Evolutionary conservation across 2,797 vertebrate genomes (phyloP).

Genomic region (Pithecia hirsuta): DNA sequence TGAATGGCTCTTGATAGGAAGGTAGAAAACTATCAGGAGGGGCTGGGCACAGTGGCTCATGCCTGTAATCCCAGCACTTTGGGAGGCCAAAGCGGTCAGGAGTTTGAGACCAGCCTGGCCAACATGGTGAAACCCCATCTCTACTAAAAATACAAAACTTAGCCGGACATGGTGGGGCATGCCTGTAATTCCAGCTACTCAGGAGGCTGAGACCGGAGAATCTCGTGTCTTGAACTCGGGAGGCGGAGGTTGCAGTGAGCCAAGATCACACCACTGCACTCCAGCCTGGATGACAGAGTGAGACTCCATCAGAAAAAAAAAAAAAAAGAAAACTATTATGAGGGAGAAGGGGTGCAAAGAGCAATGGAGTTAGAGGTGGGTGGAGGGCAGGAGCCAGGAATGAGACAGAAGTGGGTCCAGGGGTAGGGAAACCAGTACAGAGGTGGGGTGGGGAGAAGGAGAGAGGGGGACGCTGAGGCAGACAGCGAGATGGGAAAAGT

Average conservation of each 20-base stretch:
- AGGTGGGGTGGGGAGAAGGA: not conserved
- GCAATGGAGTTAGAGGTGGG: not conserved
- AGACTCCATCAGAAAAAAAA: not conserved
- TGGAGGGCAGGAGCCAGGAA: not conserved
- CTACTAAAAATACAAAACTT: not conserved
- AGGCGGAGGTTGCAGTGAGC: not conserved
- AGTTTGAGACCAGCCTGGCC: not conserved
- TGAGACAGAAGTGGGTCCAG: not conserved
- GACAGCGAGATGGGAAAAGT: too few species aligned
- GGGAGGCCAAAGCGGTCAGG: not conserved
- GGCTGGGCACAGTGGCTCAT: not conserved
- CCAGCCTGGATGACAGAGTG: not conserved
- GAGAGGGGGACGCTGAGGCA: not conserved
- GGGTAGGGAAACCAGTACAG: fast-evolving
- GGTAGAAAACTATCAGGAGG: not conserved
- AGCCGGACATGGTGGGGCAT: not conserved
- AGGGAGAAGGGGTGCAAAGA: not conserved
- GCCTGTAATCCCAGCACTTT: not conserved
- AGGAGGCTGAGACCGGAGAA: not conserved
- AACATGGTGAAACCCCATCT: not conserved
- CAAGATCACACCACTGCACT: not conserved
- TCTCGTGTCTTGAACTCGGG: not conserved
- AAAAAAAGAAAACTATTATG: not conserved
- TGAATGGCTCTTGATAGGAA: not conserved
- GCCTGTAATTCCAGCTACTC: not conserved